Evolutionary conservation across 2,797 vertebrate genomes (phyloP), one percentile per base, ranked within the genome.

Genomic region (Centroberyx gerrardi): DNA sequence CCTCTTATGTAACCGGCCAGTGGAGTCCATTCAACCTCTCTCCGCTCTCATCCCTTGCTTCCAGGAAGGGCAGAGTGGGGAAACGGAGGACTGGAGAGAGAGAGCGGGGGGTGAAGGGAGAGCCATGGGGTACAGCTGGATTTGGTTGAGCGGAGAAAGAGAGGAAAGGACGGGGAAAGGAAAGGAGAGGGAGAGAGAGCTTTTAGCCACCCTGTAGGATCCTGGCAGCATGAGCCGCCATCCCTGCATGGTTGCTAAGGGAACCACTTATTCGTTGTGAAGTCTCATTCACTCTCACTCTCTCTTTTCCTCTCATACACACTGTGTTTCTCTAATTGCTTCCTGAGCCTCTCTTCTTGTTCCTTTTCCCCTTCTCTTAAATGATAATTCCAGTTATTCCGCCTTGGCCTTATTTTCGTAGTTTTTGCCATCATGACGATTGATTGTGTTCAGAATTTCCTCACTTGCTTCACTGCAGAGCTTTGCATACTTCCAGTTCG

Each of bases 171-270:
- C n/a, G n/a, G 54, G 42, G 28, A 68, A 60, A 38, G 68, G 66
- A 40, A 66, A 82, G 75, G 22, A 36, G 62, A 46, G 69, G 62
- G 36, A 62, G 73, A 61, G 52, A 66, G 31, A 54, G 60, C 28
- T 29, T 68, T 81, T 51, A 54, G 17, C 72, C 78, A 72, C 62
- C 28, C 38, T 80, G 54, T 53, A 42, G 61, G 65, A 68, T 75
- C 68, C 54, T 87, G 84, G 78, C 84, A 84, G 83, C 83, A 78
- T 22, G 38, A 38, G 42, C 74, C 22, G 59, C 36, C 75, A 81
- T 86, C 82, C 15, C 83, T 78, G 73, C 69, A 49, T 17, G 64
- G 88, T 93, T 90, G 83, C 88, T 76, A 84, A 68, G 90, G 86
- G 28, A 88, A 89, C 84, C 42, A 46, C 55, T 76, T 61, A 76